Conservation (phyloP, 2,888 invertebrate species). For the Dilophus febrilis region DNA sequence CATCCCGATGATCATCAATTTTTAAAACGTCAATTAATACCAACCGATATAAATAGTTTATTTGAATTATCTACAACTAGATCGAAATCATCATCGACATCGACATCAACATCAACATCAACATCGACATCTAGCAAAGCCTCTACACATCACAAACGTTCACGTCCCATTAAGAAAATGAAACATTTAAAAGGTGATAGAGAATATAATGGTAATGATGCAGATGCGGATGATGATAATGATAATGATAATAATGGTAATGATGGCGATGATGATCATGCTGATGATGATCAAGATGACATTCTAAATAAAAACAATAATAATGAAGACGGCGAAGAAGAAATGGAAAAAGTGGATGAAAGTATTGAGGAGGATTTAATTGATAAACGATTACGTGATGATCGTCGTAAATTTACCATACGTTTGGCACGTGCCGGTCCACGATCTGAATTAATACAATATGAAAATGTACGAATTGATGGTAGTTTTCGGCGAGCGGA, state of each 20-base stretch:
- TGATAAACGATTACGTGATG: constrained; percentile 27
- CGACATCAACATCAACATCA: too few relatives aligned
- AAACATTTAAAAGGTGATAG: too few relatives aligned
- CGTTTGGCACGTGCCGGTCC: constrained; percentile 49
- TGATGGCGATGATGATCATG: neutral
- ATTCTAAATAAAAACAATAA: too few relatives aligned
- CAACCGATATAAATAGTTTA: constrained; percentile 29
- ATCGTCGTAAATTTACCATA: constrained; percentile 38
- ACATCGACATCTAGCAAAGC: too few relatives aligned
- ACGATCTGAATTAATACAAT: constrained; percentile 51
- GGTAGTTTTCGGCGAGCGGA: constrained; percentile 43
- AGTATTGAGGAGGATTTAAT: constrained; percentile 25
- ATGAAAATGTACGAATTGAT: constrained; percentile 52
- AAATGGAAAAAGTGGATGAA: constrained; percentile 31
- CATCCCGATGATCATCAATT: constrained; percentile 63
- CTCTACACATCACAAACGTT: too few relatives aligned
- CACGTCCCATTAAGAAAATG: too few relatives aligned
- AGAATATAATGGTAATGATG: too few relatives aligned
- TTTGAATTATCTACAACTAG: constrained; percentile 20
- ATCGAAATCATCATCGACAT: too few relatives aligned
- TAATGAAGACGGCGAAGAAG: constrained; percentile 28
- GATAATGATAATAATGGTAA: too few relatives aligned
- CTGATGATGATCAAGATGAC: too few relatives aligned
- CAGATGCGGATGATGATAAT: too few relatives aligned
- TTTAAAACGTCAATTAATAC: constrained; percentile 46